phyloP scores from a whole-genome alignment of 2,888 invertebrate species.

The Rhimphoctona megacephalus region DNA sequence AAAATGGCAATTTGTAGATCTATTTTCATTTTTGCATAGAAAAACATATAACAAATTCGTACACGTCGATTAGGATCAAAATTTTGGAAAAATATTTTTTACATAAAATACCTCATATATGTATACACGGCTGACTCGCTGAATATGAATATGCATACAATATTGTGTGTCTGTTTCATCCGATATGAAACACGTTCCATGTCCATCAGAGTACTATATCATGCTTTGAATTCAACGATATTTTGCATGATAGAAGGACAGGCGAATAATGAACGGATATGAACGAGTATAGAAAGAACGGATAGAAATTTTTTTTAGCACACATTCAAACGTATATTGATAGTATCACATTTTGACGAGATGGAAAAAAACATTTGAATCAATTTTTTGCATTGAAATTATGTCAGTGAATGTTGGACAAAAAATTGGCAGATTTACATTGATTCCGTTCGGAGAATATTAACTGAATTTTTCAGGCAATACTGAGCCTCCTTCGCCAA shows the following conservation, averaged over 20 bases:
- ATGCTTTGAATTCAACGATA: slow-evolving; percentile 2
- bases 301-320: neutral
- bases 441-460: neutral
- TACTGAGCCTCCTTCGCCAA: neutral
- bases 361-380: neutral
- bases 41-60: neutral
- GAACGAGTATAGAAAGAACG: neutral
- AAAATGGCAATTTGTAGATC: neutral
- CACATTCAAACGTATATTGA: neutral
- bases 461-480: neutral
- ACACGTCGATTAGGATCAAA: neutral
- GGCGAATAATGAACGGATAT: slow-evolving; percentile 9
- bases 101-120: neutral
- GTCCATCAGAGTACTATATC: neutral
- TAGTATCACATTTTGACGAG: neutral
- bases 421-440: neutral
- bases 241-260: slow-evolving; percentile 11
- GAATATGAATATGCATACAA: neutral
- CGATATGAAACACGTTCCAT: neutral
- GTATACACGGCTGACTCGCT: neutral
- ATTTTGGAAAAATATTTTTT: neutral
- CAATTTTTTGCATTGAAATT: too few relatives aligned
- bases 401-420: neutral
- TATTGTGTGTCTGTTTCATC: neutral
- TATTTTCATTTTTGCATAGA: neutral